Base-by-base conservation (phyloP, 2,113 vertebrate genomes). In the Murina feae region DNA sequence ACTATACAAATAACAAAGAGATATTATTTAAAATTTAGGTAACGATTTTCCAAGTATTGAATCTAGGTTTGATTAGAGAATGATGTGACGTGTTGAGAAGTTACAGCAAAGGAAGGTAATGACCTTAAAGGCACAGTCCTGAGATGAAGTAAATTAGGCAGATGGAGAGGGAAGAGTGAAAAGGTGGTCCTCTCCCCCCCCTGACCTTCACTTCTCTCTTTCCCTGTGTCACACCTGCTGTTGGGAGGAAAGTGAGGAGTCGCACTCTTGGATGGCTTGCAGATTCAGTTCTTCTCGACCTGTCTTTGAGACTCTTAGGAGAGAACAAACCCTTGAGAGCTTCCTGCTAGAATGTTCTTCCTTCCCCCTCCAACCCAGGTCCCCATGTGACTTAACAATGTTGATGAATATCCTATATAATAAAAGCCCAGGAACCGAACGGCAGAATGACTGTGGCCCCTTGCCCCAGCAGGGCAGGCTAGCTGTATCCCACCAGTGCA, bases 61-160 rank as follows among this genome's bases (percentile, higher is more conserved):
- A 17, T 10, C 13, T 13, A 35, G 53, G 5, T 23, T 81, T 55
- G 20, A 28, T 30, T 16, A 4, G 75, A 79, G 10, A 63, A 82
- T 23, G 18, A 5, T 8, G 44, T 17, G 20, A 63, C 21, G 47
- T 7, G 28, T 32, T 55, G 4, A 53, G 18, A 32, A 47, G 32
- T 74, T 30, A 58, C 20, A 18, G 35, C 55, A 66, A 79, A 63
- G 35, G 25, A 58, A 69, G 37, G 25, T 28, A 42, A 7, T 8
- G 6, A 25, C 8, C 28, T 35, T 32, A 6, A 18, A 25, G 28
- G 7, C 23, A 17, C 0, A 0, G 20, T 20, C 21, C 30, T 28
- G 18, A 47, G 16, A 42, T 28, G 51, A 5, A 47, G 49, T 17
- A 5, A n/a, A 28, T 30, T 37, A 58, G 49, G 63, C 9, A n/a